Conservation (phyloP, 2,113 vertebrate genomes). For the Platichthys stellatus region DNA sequence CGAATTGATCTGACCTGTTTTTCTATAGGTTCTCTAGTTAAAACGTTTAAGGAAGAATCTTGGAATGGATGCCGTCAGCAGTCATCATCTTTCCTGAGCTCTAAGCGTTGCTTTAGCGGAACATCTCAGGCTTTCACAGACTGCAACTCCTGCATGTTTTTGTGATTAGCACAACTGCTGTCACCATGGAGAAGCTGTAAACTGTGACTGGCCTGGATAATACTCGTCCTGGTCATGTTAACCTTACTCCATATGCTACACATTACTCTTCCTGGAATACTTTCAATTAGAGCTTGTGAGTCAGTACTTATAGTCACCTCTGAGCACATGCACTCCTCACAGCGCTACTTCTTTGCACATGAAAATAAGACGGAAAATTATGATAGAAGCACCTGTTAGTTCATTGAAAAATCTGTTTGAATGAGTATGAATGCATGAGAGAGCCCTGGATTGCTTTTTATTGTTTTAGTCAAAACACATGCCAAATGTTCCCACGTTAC, state of each 20-base stretch:
- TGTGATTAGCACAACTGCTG: conserved; percentile 58
- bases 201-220: conserved; percentile 54
- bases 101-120: conserved; percentile 19
- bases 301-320: conserved; percentile 36
- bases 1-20: too few species aligned
- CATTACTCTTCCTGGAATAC: conserved; percentile 51
- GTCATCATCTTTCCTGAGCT: not conserved
- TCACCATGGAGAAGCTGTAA: conserved; percentile 62
- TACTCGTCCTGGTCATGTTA: conserved; percentile 62
- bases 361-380: not conserved
- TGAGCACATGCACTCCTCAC: conserved; percentile 1
- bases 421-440: conserved; percentile 31
- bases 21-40: not conserved
- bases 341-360: not conserved
- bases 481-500: conserved; percentile 21
- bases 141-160: conserved; percentile 48
- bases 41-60: not conserved
- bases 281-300: conserved; percentile 46
- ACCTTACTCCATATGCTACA: conserved; percentile 46
- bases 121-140: conserved; percentile 3
- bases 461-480: conserved; percentile 34
- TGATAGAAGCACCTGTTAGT: conserved; percentile 1
- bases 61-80: not conserved
- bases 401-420: conserved; percentile 3
- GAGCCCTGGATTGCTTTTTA: conserved; percentile 13